Evolutionary conservation across 2,888 invertebrate genomes (phyloP).

Genomic region (Leptopilina drosophilae): DNA sequence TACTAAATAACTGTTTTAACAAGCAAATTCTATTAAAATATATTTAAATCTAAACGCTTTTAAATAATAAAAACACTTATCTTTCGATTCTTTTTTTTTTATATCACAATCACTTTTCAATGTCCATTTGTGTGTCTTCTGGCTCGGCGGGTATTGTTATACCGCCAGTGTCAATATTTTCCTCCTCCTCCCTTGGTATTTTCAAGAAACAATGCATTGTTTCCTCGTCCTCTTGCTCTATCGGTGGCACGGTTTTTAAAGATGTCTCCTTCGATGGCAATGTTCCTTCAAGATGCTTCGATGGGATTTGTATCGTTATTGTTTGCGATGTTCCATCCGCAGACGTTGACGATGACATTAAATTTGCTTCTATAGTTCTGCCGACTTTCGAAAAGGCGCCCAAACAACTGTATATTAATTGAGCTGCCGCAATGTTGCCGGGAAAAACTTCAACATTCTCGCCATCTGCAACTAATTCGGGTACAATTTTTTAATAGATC

Average conservation of each 20-base stretch:
- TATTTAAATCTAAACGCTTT: background rate
- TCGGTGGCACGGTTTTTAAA: constrained; percentile 57
- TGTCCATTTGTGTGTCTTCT: constrained; percentile 51
- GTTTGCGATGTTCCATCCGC: constrained; percentile 74
- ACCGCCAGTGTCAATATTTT: constrained; percentile 79
- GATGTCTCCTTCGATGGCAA: constrained; percentile 63
- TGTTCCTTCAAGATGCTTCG: constrained; percentile 70
- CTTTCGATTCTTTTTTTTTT: background rate
- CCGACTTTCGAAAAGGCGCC: constrained; percentile 73
- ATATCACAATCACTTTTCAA: constrained; percentile 16
- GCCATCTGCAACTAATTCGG: constrained; percentile 52
- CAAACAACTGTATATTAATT: constrained; percentile 74
- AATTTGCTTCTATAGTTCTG: constrained; percentile 71
- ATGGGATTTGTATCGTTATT: constrained; percentile 73
- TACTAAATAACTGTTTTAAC: no score
- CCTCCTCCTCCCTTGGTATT: constrained; percentile 75
- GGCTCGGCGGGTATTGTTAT: constrained; percentile 80
- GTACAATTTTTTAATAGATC: no score
- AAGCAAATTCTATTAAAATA: no score
- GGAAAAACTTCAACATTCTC: constrained; percentile 73
- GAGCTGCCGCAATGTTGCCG: constrained; percentile 75
- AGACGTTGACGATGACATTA: constrained; percentile 75
- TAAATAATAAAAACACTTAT: background rate
- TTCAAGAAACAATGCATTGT: constrained; percentile 75
- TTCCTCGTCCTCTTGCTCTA: constrained; percentile 77